Percentiles rank a stretch among this genome's conserved stretches.
Evolutionary conservation across 2,888 invertebrate genomes (phyloP).

Genomic region (Vesta saturnalis): DNA sequence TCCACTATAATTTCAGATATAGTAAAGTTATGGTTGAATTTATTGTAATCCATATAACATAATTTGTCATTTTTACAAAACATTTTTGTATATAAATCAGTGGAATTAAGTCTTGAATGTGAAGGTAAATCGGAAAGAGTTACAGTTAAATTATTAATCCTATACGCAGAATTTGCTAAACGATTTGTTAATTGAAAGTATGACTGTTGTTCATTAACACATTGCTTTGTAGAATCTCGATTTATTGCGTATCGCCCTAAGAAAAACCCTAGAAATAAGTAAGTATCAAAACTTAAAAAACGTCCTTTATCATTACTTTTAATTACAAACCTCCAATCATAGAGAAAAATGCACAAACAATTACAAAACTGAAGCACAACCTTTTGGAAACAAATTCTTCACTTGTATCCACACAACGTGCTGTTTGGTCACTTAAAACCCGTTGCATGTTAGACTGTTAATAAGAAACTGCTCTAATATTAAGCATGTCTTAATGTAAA

Average conservation of each 20-base stretch:
- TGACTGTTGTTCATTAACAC: neutral
- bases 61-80: neutral
- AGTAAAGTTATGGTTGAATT: too few species aligned
- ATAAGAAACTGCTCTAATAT: slow-evolving; percentile 27
- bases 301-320: too few species aligned
- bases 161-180: neutral
- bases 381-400: slow-evolving; percentile 63
- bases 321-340: slow-evolving; percentile 60
- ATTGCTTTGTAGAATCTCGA: neutral
- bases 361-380: slow-evolving; percentile 62
- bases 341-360: slow-evolving; percentile 63
- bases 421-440: slow-evolving; percentile 62
- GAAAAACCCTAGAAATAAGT: neutral
- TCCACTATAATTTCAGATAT: too few species aligned
- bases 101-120: neutral
- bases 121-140: neutral
- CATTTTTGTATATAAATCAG: neutral
- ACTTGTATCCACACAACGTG: slow-evolving; percentile 50
- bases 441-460: slow-evolving; percentile 57
- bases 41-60: neutral
- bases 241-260: neutral
- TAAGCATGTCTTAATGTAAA: slow-evolving; percentile 11
- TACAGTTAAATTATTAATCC: neutral
- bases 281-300: too few species aligned
- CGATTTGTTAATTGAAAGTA: neutral